Evolutionary conservation across 2,113 vertebrate genomes (phyloP).

Genomic region (Phalacrocorax brasilianus): DNA sequence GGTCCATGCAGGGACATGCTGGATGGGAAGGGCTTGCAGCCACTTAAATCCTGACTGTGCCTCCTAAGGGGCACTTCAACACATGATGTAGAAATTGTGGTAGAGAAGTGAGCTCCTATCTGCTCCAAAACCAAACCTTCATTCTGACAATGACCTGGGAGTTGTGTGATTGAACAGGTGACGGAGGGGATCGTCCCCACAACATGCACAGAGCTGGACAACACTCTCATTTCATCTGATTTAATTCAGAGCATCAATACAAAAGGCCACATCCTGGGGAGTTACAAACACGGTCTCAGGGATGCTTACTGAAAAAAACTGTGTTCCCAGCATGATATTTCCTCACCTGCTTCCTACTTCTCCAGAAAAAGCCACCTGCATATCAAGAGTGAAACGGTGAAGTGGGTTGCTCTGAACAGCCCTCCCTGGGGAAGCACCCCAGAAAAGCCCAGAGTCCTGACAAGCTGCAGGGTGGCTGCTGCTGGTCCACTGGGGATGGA

Average conservation of each 20-base stretch:
- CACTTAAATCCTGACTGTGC: not conserved
- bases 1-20: rapidly evolving
- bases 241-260: not conserved
- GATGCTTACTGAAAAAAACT: not conserved
- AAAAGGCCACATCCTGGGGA: not conserved
- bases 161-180: not conserved
- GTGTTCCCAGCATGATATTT: rapidly evolving
- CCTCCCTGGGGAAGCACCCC: not conserved
- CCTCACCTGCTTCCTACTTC: not conserved
- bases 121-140: not conserved
- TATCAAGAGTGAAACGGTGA: not conserved
- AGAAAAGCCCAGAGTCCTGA: not conserved
- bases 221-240: not conserved
- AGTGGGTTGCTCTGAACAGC: not conserved
- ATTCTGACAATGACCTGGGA: not conserved
- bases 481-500: not conserved
- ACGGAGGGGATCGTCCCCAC: not conserved
- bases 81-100: rapidly evolving
- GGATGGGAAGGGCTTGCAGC: not conserved
- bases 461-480: not conserved
- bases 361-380: not conserved
- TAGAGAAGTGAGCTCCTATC: not conserved
- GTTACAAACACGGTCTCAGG: not conserved
- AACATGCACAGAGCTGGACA: not conserved
- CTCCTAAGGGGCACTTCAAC: not conserved